Evolutionary conservation across 2,113 vertebrate species (phyloP).

Genomic region (Psittacara wagleri): DNA sequence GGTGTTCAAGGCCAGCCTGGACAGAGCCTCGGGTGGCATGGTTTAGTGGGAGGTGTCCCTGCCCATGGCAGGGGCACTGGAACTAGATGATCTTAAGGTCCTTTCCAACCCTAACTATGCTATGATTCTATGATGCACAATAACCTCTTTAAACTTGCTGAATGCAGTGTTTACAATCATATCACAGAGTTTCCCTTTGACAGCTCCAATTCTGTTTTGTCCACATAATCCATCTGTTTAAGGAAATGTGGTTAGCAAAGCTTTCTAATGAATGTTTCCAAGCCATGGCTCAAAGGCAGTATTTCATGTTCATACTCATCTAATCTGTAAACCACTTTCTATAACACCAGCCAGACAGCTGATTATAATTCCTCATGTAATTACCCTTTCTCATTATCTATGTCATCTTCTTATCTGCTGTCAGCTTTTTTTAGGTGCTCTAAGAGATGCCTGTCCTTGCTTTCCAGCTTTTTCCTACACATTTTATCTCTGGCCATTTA

Average conservation of each 20-base stretch:
- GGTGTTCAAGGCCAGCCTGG: too few relatives aligned
- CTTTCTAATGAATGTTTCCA: background rate
- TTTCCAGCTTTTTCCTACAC: background rate
- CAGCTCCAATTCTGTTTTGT: background rate
- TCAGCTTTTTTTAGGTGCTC: background rate
- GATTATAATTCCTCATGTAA: conserved; percentile 14
- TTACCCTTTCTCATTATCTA: background rate
- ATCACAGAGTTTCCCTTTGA: background rate
- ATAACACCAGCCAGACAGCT: background rate
- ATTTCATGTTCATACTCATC: background rate
- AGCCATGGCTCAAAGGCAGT: background rate
- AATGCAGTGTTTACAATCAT: background rate
- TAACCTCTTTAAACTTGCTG: background rate
- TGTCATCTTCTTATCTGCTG: background rate
- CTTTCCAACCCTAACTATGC: too few relatives aligned
- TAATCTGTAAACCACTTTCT: background rate
- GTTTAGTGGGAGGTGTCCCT: too few relatives aligned
- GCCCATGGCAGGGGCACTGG: too few relatives aligned
- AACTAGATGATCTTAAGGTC: too few relatives aligned
- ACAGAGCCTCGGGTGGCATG: too few relatives aligned
- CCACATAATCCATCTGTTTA: background rate
- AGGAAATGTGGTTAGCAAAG: background rate
- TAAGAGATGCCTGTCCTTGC: background rate
- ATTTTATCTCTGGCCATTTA: background rate
- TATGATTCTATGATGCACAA: too few relatives aligned